Evolutionary conservation across 2,797 vertebrate genomes (phyloP).

Genomic region (Sparus aurata): DNA sequence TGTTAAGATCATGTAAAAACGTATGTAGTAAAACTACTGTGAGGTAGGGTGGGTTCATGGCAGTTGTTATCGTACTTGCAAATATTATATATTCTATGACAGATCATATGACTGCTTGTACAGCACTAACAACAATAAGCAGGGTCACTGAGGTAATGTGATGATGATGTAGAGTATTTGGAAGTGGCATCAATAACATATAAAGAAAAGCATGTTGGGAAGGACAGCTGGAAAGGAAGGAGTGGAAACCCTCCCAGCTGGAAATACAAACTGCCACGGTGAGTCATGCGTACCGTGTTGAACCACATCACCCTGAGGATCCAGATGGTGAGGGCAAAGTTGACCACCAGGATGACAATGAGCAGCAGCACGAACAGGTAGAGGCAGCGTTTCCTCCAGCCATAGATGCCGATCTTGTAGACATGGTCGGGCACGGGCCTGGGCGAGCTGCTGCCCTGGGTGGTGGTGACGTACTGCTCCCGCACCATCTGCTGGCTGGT

Average conservation of each 20-base stretch:
- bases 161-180: not conserved
- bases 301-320: constrained; percentile 98
- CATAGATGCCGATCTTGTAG: constrained; percentile 96
- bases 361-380: constrained; percentile 95
- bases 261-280: constrained; percentile 5
- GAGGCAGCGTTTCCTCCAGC: constrained; percentile 98
- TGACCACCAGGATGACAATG: constrained; percentile 92
- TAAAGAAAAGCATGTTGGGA: not conserved
- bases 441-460: constrained; percentile 86
- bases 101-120: no score
- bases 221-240: not conserved
- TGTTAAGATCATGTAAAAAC: no score
- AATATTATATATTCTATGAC: no score
- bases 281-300: constrained; percentile 87
- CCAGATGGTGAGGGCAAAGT: constrained; percentile 96
- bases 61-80: no score
- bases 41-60: no score
- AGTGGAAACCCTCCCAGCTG: not conserved
- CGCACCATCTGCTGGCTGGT: constrained; percentile 90
- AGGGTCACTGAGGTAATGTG: not conserved
- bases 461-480: constrained; percentile 91
- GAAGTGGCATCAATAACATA: not conserved
- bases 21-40: no score
- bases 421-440: constrained; percentile 79
- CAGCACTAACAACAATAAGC: constrained; percentile 8